Base-by-base conservation (phyloP, 2,888 invertebrate species). In the Athalia circularis region DNA sequence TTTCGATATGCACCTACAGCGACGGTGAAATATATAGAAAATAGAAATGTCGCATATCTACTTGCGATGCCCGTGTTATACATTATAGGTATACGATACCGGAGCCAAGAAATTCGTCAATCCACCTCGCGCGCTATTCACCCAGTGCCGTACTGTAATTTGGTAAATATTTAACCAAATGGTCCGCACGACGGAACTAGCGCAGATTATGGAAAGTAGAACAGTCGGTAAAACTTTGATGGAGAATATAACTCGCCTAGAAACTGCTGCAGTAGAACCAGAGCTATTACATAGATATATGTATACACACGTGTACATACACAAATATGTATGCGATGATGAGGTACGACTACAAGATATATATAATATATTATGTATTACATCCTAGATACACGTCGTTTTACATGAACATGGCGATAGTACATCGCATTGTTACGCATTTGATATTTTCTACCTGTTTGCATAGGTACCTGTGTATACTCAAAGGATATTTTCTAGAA, bases 211-310 rank as follows among this genome's bases (percentile, higher is more conserved):
- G 80, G 76, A 80, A 82, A 81, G 80, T 79, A 81, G 81, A 82
- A 82, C 80, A 81, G 79, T 79, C 81, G 80, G 82, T 83, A 81
- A 82, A 82, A 82, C 79, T 82, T 82, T 82, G 81, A 82, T 79
- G 80, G 79, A 79, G 78, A 80, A 79, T 29, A 29, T 77, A 59
- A 70, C 61, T 47, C 54, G 13, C 47, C 48, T 52, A 9, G 62
- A 1, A 48, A 64, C 52, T 50, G 61, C 75, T 29, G 29, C 29
- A 29, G 29, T 2, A 29, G 29, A 29, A 29, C 29, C 2, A 29
- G 29, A 29, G 29, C 29, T 29, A 29, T 29, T 7, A 54, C 3
- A 52, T 52, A 52, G 7, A 52, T 67, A 54, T 9, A 47, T 47
- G 45, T 3, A 50, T 67, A 67, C 9, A 62, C 8, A 8, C 5